Evolutionary conservation across 2,113 vertebrate species (phyloP).

Genomic region (Hypanus sabinus): DNA sequence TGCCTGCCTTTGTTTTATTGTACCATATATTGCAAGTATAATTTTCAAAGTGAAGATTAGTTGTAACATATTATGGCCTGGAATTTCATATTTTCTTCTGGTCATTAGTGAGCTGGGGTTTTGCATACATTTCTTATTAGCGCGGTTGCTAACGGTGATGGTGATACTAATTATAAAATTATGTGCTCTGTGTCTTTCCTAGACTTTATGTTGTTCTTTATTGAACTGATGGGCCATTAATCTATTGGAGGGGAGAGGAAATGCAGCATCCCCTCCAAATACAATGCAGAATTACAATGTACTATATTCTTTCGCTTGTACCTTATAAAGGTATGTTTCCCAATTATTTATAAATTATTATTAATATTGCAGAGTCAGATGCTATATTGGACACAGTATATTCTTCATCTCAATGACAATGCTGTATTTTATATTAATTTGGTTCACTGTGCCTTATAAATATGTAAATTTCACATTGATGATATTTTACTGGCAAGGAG

Average conservation of each 20-base stretch:
- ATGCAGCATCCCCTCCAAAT: neutral
- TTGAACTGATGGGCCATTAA: conserved; percentile 28
- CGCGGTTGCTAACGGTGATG: conserved; percentile 20
- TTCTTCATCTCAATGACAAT: neutral
- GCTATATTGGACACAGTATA: neutral
- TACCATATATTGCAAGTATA: neutral
- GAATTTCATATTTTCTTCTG: neutral
- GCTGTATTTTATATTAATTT: conserved; percentile 25
- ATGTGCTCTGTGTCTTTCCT: conserved; percentile 16
- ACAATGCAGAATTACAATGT: neutral
- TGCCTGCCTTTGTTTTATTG: neutral
- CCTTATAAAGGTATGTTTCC: neutral
- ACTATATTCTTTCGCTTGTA: neutral
- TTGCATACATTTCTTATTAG: conserved; percentile 26
- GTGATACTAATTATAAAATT: conserved; percentile 30
- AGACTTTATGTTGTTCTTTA: conserved; percentile 2
- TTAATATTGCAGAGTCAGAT: conserved; percentile 1
- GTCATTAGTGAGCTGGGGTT: conserved; percentile 24
- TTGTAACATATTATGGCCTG: neutral
- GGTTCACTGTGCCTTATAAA: neutral
- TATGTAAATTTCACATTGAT: conserved; percentile 25
- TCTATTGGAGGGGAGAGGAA: neutral
- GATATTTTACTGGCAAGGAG: neutral
- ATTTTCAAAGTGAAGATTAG: neutral
- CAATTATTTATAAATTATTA: conserved; percentile 5